Evolutionary conservation across 37 sponge, comb jelly and placozoan species (phyloP).

Genomic region (Agelas oroides): DNA sequence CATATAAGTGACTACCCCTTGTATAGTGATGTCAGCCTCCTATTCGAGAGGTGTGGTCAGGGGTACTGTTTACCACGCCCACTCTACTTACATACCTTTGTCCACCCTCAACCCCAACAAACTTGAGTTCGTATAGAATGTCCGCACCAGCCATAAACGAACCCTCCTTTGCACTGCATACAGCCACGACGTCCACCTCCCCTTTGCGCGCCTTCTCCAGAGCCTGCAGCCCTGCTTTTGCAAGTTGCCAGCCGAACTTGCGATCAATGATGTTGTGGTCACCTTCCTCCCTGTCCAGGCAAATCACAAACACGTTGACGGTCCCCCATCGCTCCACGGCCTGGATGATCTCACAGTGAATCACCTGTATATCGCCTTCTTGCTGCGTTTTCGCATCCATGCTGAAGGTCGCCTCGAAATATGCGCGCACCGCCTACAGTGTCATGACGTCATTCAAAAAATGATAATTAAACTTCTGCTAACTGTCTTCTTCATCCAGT

Average conservation of each 20-base stretch:
- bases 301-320: conserved; percentile 37
- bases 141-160: conserved; percentile 67
- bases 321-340: conserved; percentile 12
- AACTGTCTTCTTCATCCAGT: too few species aligned
- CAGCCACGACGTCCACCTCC: conserved; percentile 38
- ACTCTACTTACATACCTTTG: conserved; percentile 10
- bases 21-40: too few species aligned
- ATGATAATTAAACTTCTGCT: too few species aligned
- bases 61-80: too few species aligned
- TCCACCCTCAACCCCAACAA: background rate
- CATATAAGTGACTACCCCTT: too few species aligned
- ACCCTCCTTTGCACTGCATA: conserved; percentile 56
- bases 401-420: too few species aligned
- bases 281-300: background rate
- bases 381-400: too few species aligned
- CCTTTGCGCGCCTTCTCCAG: conserved; percentile 16
- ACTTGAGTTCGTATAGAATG: conserved; percentile 36
- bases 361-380: too few species aligned
- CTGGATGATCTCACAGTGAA: conserved; percentile 36
- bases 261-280: conserved; percentile 61
- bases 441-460: too few species aligned
- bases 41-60: too few species aligned
- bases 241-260: conserved; percentile 31
- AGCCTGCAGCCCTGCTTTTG: conserved; percentile 21
- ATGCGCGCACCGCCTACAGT: too few species aligned